These are phyloP conservation scores for Bombus confusus DNA, from an alignment of 1,140 invertebrate genomes.

Conservation along the genomic window DNA sequence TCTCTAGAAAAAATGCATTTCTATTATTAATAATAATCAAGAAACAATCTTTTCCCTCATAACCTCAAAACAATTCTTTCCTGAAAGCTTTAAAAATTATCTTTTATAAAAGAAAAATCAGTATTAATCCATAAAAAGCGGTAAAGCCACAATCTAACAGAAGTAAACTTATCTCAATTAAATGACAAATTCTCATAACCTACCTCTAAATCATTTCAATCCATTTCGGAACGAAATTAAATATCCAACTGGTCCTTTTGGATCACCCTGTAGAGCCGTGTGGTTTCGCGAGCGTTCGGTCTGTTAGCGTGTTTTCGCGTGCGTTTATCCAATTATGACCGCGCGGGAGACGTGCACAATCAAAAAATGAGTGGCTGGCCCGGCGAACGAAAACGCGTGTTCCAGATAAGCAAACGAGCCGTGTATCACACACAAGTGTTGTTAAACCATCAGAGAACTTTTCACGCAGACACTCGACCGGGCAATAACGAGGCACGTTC, in stretches of 20 bases:
- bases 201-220: no score
- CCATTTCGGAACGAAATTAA: neutral
- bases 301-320: neutral
- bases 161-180: no score
- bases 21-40: no score
- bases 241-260: neutral
- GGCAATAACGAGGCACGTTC: conserved; percentile 42
- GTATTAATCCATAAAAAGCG: no score
- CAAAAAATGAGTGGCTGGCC: conserved; percentile 20
- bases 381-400: conserved; percentile 25
- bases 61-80: no score
- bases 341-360: conserved; percentile 30
- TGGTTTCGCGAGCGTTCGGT: neutral
- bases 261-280: neutral
- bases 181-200: no score
- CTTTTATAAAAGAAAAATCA: no score
- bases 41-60: no score
- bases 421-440: conserved; percentile 18
- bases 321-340: conserved; percentile 34
- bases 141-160: no score
- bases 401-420: conserved; percentile 37
- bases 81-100: no score
- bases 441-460: neutral
- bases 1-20: no score
- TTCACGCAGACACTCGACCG: conserved; percentile 18